Base-by-base conservation (phyloP, 1,140 invertebrate genomes). In the Schlechtendalia chinensis region DNA sequence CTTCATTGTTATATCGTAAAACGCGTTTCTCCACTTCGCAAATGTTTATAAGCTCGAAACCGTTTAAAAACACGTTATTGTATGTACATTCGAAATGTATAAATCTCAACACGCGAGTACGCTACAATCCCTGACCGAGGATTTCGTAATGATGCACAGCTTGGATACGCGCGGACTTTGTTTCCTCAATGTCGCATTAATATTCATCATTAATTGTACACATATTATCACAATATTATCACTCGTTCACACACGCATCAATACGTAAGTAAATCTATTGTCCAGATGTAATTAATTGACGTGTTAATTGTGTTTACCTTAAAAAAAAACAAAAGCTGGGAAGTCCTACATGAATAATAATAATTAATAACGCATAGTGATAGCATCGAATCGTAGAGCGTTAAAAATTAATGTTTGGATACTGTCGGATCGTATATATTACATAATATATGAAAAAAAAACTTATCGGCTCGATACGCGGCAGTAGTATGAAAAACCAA, bases 291-390 rank as follows among this genome's bases (percentile, higher is more conserved):
- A 79, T 79, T 79, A 79, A 79, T 79, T 63, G 56, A 29, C n/a
- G 27, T 47, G 56, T 79, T 79, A 79, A 79, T 61, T 79, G 75
- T 79, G 63, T 79, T 79, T 79, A 79, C 75, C 58, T 47, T 50
- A 63, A 61, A 75, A 19, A 59, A 58, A 79, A 79, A 24, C 14
- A 39, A 79, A 79, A 47, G 16, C 56, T 79, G 75, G 75, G 75
- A 79, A 63, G 39, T 79, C n/a, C 74, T 50, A 22, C 8, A 39
- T 61, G 74, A 77, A 79, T 29, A 61, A 79, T 72, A 58, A 54
- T 29, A 67, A 79, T 79, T 50, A 50, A 45, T 63, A 39, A 56
- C n/a, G n/a, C n/a, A n/a, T n/a, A n/a, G n/a, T 19, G 24, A 79
- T 63, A 61, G n/a, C 39, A 61, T 63, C 75, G 61, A 79, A 63